Conservation (phyloP, 2,797 vertebrate genomes). For the Morus bassanus region DNA sequence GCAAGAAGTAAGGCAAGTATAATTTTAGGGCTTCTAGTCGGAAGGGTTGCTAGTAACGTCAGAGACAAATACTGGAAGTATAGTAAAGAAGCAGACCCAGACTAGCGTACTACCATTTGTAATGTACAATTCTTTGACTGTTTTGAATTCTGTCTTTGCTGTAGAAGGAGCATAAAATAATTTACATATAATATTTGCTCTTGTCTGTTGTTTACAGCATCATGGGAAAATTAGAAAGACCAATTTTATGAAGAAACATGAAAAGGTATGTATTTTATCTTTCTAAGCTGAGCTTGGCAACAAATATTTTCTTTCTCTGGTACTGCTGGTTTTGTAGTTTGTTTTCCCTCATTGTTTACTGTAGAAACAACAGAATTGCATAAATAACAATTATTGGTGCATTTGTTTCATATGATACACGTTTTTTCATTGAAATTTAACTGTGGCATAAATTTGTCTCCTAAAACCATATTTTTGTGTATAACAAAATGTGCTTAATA, state of each 20-base stretch:
- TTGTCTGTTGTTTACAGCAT: constrained; percentile 79
- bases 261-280: constrained; percentile 83
- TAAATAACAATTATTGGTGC: not conserved
- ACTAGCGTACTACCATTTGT: not conserved
- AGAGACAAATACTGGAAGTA: not conserved
- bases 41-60: not conserved
- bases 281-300: not conserved
- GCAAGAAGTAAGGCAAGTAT: not conserved
- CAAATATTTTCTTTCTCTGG: not conserved
- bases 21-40: not conserved
- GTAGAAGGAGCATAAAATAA: not conserved
- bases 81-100: not conserved
- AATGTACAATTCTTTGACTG: not conserved
- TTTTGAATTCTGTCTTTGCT: not conserved
- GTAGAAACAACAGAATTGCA: not conserved
- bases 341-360: not conserved
- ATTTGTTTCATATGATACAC: not conserved
- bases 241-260: constrained; percentile 93
- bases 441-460: not conserved
- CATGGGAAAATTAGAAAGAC: constrained; percentile 95
- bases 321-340: not conserved
- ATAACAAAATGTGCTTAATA: not conserved
- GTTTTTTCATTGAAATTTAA: not conserved
- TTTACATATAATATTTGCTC: not conserved
- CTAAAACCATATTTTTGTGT: not conserved